These are phyloP conservation scores for Tachysurus fulvidraco DNA, from an alignment of 2,113 vertebrate species.

Conservation along the genomic window DNA sequence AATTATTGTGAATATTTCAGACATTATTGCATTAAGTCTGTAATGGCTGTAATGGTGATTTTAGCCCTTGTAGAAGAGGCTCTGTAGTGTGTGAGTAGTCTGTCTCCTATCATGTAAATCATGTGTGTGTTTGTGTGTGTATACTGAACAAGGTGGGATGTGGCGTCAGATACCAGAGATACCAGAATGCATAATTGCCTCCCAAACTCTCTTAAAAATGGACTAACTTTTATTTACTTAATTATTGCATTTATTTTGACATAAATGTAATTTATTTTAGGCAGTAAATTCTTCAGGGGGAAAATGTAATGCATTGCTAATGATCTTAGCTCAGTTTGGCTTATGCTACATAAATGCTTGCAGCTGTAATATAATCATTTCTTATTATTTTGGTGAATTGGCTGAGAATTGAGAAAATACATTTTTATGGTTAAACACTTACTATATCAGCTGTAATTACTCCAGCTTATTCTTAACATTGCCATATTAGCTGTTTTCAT, in stretches of 20 bases:
- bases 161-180: neutral
- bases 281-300: neutral
- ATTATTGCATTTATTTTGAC: neutral
- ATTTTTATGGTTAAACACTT: neutral
- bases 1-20: neutral
- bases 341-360: neutral
- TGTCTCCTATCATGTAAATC: neutral
- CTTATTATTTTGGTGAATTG: neutral
- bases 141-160: neutral
- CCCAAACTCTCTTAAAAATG: neutral
- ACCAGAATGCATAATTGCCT: neutral
- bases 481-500: neutral
- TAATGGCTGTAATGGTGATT: neutral
- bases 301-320: neutral
- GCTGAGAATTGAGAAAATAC: neutral
- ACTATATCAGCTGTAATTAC: neutral
- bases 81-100: neutral
- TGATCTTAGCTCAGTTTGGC: neutral
- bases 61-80: neutral
- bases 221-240: neutral
- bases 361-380: neutral
- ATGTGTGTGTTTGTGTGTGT: too few relatives aligned
- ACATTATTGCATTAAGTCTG: neutral
- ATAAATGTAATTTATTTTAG: neutral
- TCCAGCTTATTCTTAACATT: neutral